Conservation (phyloP, 2,888 invertebrate species). For the Acrocyrtus sp. region DNA sequence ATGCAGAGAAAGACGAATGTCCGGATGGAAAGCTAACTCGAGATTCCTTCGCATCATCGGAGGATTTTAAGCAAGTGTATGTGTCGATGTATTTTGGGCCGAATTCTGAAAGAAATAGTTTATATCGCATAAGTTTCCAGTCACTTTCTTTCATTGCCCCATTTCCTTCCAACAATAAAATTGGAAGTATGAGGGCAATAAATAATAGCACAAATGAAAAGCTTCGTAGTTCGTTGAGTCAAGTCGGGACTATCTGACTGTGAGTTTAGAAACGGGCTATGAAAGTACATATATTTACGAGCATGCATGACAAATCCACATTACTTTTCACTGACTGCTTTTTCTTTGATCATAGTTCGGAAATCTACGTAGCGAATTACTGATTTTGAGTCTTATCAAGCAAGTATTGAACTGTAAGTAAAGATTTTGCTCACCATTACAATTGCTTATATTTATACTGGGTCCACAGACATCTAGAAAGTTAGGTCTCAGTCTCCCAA, state of each 20-base stretch:
- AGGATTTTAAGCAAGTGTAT: slow-evolving; percentile 64
- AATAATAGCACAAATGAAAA: background rate
- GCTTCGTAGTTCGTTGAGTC: no score
- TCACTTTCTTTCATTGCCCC: slow-evolving; percentile 22
- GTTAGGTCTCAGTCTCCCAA: slow-evolving; percentile 94
- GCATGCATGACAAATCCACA: slow-evolving; percentile 24
- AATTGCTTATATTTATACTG: slow-evolving; percentile 70
- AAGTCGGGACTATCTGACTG: no score
- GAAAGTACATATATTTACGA: background rate
- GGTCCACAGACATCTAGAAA: slow-evolving; percentile 91
- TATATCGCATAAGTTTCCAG: slow-evolving; percentile 5
- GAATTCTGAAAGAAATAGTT: slow-evolving; percentile 38
- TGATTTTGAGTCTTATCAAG: background rate
- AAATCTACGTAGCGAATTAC: background rate
- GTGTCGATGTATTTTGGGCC: slow-evolving; percentile 63
- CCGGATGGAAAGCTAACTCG: slow-evolving; percentile 90
- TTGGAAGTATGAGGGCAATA: slow-evolving; percentile 1
- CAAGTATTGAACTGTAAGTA: background rate
- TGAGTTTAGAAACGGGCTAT: no score
- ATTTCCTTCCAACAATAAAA: background rate
- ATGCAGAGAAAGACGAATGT: slow-evolving; percentile 87
- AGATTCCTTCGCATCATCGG: slow-evolving; percentile 57
- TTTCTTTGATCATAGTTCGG: background rate
- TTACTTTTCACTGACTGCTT: slow-evolving; percentile 13
- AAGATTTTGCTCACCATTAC: slow-evolving; percentile 66